Percentiles rank a stretch among this genome's conserved stretches.
These are phyloP conservation scores for Colius striatus DNA, from an alignment of 2,113 vertebrate genomes.

Conservation along the genomic window DNA sequence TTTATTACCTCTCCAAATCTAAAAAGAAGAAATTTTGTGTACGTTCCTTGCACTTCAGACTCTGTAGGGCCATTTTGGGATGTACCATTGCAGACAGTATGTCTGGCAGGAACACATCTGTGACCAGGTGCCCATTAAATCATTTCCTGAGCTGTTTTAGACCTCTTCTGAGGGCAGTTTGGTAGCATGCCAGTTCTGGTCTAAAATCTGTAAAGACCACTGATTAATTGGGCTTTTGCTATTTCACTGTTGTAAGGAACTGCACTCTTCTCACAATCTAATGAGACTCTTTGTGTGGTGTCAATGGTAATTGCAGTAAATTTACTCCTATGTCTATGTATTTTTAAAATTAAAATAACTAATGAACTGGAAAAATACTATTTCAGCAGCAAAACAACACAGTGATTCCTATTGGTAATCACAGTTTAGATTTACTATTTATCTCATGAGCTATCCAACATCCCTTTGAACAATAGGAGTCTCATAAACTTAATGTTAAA, in stretches of 20 bases:
- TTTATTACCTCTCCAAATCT: constrained; percentile 21
- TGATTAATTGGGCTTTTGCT: constrained; percentile 58
- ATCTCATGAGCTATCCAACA: neutral
- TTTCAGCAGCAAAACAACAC: neutral
- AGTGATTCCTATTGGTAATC: neutral
- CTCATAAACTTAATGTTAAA: neutral
- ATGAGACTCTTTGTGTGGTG: constrained; percentile 21
- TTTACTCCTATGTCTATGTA: neutral
- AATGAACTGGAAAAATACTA: constrained; percentile 16
- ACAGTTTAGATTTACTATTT: neutral
- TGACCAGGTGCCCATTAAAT: constrained; percentile 70
- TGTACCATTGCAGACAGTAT: constrained; percentile 53
- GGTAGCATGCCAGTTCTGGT: constrained; percentile 50
- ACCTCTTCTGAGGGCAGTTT: constrained; percentile 66
- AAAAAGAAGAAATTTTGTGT: constrained; percentile 7
- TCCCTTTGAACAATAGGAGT: neutral
- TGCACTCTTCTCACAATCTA: constrained; percentile 28
- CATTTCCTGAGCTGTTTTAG: constrained; percentile 68
- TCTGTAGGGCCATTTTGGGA: constrained; percentile 51
- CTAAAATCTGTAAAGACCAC: constrained; percentile 58
- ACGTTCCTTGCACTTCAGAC: constrained; percentile 3
- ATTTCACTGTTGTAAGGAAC: constrained; percentile 1
- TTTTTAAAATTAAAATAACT: constrained; percentile 23
- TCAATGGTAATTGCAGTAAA: constrained; percentile 12
- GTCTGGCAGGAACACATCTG: constrained; percentile 66